Evolutionary conservation across 2,113 vertebrate genomes (phyloP), one percentile per base, ranked within the genome.

Genomic region (Hipposideros armiger): DNA sequence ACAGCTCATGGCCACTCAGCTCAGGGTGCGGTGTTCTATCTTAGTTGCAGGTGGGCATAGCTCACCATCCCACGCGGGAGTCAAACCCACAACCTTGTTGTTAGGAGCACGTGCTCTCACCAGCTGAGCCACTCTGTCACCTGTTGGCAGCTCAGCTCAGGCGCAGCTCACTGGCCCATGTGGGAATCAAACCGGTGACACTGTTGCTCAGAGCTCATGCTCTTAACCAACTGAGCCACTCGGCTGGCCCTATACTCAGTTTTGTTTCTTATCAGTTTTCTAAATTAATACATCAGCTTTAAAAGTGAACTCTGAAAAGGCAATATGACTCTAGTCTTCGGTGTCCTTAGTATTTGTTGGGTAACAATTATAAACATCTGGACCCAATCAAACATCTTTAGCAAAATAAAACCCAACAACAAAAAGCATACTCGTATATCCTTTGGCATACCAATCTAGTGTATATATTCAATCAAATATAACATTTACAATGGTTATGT

Each of bases 311-410:
- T 90, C 60, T 90, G 47, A 89, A 56, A 28, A 91, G 20, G 52
- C 15, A 5, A 40, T 16, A 92, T 30, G 56, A 74, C 17, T 30
- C 3, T 22, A 74, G 24, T 62, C 54, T 74, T 74, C 2, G 14
- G 56, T 84, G 45, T 54, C 56, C 19, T 84, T 74, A 74, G 5
- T 74, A 74, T 40, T 74, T 74, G 26, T 16, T 64, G 19, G 5
- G 7, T 92, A 91, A 92, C 42, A 84, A 64, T 40, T 91, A 47
- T 22, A 83, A 91, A 72, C 45, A 83, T 64, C 42, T 73, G 56
- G 45, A 72, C 54, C 45, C 72, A 74, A 74, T 74, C 78, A 73
- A 83, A 91, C 28, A 40, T 83, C 32, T 40, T 64, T 52, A 62
- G 78, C 78, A 92, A 64, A 64, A 73, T 74, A 84, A 84, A 83